Conservation (phyloP, 2,113 vertebrate genomes). For the Macroglossus sobrinus region DNA sequence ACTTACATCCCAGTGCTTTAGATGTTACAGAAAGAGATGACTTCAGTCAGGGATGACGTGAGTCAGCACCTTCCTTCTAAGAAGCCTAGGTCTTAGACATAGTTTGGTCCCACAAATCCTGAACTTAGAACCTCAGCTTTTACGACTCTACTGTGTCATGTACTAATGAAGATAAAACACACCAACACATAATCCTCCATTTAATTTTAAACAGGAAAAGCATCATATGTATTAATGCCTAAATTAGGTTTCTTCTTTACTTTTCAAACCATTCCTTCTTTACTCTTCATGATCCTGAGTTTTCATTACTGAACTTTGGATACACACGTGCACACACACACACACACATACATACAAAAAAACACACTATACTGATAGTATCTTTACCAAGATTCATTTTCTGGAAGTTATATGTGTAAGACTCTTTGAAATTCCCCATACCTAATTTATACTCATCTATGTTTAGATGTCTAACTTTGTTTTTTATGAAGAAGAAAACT, state of each 20-base stretch:
- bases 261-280: neutral
- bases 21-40: neutral
- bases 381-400: constrained; percentile 18
- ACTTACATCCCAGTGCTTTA: neutral
- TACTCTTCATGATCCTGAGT: neutral
- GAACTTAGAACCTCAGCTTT: neutral
- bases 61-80: neutral
- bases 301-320: neutral
- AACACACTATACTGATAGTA: neutral
- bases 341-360: neutral
- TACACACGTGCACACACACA: neutral
- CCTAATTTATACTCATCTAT: neutral
- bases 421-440: constrained; percentile 28
- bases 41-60: neutral
- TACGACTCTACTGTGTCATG: neutral
- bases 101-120: neutral
- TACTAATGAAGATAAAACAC: neutral
- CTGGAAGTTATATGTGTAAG: neutral
- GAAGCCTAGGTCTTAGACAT: neutral
- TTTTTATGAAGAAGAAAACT: constrained; percentile 52
- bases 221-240: neutral
- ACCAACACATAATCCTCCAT: too few relatives aligned
- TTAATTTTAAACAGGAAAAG: neutral
- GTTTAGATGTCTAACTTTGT: neutral
- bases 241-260: neutral